phyloP scores from a whole-genome alignment of 2,113 vertebrate genomes.

The Tragelaphus buxtoni region DNA sequence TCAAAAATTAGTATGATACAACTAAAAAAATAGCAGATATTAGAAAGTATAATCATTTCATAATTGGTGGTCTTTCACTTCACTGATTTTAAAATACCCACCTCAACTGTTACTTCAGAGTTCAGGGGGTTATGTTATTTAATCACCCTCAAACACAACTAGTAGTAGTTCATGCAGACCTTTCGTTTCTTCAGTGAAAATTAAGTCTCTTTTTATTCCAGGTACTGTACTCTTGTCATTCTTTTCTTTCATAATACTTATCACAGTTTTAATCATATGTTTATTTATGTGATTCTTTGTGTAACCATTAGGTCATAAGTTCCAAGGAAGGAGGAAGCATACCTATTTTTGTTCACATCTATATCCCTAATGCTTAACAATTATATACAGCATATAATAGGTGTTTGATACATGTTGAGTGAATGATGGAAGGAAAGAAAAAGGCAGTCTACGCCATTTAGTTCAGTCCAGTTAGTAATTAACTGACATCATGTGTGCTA shows the following conservation, averaged over 20 bases:
- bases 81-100: neutral
- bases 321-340: neutral
- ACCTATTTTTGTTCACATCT: neutral
- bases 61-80: neutral
- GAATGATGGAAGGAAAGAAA: neutral
- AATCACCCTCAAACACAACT: neutral
- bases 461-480: neutral
- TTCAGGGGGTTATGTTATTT: neutral
- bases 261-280: neutral
- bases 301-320: neutral
- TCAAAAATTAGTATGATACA: neutral
- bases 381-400: neutral
- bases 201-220: neutral
- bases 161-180: neutral
- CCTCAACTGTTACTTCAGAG: neutral
- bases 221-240: no score
- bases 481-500: neutral
- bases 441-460: no score
- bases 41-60: neutral
- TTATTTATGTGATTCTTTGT: neutral
- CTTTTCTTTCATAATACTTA: neutral
- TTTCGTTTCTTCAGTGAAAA: neutral
- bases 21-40: neutral
- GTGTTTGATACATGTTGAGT: neutral
- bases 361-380: neutral